Evolutionary conservation across 2,113 vertebrate species (phyloP), one percentile per base, ranked within the genome.

Genomic region (Oxyura jamaicensis): DNA sequence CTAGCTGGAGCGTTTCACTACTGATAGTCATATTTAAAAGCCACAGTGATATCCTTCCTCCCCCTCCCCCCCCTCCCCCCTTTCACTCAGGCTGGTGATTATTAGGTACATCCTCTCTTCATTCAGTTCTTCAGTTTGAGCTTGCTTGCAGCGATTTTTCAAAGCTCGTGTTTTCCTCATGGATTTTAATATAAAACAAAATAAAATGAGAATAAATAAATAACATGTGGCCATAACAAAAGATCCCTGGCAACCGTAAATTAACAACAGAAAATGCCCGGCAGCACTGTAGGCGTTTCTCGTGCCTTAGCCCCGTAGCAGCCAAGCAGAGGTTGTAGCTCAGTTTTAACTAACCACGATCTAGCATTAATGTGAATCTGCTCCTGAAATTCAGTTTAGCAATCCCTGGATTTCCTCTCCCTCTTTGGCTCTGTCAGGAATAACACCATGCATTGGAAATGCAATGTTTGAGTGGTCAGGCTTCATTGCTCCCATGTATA

Each of bases 1-100:
- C 97, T 81, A 96, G 95, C 95, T 98, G 96, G 88, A 98, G 97
- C 98, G 97, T 97, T 98, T 98, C 96, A 93, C 97, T 97, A 97
- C 98, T 98, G 98, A 98, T 96, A 96, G 90, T 88, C 55, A 94
- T 90, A 96, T 97, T 87, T 98, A 96, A 98, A 98, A 98, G 96
- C 94, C 95, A 94, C 94, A 96, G 95, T 90, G 96, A 95, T 97
- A 86, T 44, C 83, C 76, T 97, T 93, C 84, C 77, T 80, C 77
- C 72, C 83, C 31, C 39, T 7, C 7, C 22, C 50, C 50, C 50
- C 8, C 26, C 17, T 29, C 89, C 41, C 41, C 41, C 39, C 10
- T 39, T 96, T 91, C 85, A 56, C 42, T 73, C 71, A 63, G 90
- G 93, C 97, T 97, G 93, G 94, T 96, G 97, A 98, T 98, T 98